Conservation (phyloP, 2,888 invertebrate species). For the Lepeophtheirus nordmannii region DNA sequence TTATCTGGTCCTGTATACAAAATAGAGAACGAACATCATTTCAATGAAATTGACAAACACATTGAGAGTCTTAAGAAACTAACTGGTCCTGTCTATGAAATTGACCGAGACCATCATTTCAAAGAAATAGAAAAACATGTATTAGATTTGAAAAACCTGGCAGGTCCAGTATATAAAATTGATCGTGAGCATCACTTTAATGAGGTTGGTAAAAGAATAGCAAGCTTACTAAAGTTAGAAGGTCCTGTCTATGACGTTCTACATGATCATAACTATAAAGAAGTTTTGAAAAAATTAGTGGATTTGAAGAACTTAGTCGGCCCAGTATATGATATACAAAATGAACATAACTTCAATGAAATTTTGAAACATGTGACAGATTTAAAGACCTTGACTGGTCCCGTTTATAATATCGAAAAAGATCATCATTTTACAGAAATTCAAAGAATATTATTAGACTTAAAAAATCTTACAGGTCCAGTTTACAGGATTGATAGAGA, state of each 20-base stretch:
- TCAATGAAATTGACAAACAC: conserved; percentile 17
- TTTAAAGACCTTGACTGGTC: not conserved
- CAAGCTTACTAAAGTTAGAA: conserved; percentile 10
- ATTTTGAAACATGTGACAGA: conserved; percentile 2
- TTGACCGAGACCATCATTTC: conserved; percentile 23
- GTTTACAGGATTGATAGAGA: conserved; percentile 3
- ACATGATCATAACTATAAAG: conserved; percentile 9
- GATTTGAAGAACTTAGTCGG: conserved; percentile 14
- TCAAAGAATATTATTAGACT: not conserved
- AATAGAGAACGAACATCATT: conserved; percentile 12
- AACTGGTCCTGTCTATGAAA: conserved; percentile 21
- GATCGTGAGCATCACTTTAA: conserved; percentile 18
- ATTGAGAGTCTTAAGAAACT: conserved; percentile 13
- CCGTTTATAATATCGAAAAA: not conserved
- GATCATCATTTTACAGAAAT: conserved; percentile 13
- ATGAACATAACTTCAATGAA: conserved; percentile 20
- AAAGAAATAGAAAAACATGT: conserved; percentile 20
- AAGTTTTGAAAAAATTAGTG: not conserved
- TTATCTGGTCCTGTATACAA: conserved; percentile 20
- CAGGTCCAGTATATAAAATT: conserved; percentile 23
- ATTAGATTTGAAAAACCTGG: conserved; percentile 1
- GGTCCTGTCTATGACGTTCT: conserved; percentile 21
- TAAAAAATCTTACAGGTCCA: conserved; percentile 17
- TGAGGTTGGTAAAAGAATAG: conserved; percentile 10
- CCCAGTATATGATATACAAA: conserved; percentile 15